Evolutionary conservation across 2,888 invertebrate genomes (phyloP), one percentile per base, ranked within the genome.

Genomic region (Aproaerema taeniolella): DNA sequence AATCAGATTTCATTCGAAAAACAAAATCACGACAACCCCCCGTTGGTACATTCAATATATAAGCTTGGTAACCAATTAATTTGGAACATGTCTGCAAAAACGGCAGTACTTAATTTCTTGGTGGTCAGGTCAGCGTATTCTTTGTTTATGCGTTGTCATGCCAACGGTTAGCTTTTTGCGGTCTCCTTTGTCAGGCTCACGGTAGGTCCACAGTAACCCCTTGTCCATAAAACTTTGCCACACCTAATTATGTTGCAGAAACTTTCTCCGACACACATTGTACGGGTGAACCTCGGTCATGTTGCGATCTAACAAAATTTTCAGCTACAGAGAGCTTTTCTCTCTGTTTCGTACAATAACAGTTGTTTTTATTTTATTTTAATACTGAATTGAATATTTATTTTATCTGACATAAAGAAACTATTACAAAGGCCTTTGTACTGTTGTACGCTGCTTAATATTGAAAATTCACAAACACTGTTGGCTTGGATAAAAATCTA

Each of bases 181-280:
- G 50, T 52, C 47, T 53, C 38, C 53, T 52, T 54, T 45, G 50
- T 43, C 25, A 20, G 31, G 9, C n/a, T 4, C 25, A 41, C 47
- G 47, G 53, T 40, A n/a, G n/a, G n/a, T n/a, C n/a, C n/a, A n/a
- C n/a, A n/a, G n/a, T 33, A 46, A 58, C 62, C 67, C 66, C 68
- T 66, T 63, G 62, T 62, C 61, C 54, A 55, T 60, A 64, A 71
- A 78, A 77, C 63, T 75, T 70, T 50, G 60, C 52, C 53, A 61
- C 67, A 67, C 72, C 67, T 78, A 78, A 78, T 80, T 78, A 75
- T 61, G 52, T 55, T 49, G 53, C 52, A 53, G 55, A 56, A 71
- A 71, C 59, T 72, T 67, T 66, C 53, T 66, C 59, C 50, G 54
- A 61, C 58, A n/a, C 49, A 65, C 49, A 50, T 46, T 44, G 45